phyloP scores from a whole-genome alignment of 2,113 vertebrate species.

The Centropus bengalensis region DNA sequence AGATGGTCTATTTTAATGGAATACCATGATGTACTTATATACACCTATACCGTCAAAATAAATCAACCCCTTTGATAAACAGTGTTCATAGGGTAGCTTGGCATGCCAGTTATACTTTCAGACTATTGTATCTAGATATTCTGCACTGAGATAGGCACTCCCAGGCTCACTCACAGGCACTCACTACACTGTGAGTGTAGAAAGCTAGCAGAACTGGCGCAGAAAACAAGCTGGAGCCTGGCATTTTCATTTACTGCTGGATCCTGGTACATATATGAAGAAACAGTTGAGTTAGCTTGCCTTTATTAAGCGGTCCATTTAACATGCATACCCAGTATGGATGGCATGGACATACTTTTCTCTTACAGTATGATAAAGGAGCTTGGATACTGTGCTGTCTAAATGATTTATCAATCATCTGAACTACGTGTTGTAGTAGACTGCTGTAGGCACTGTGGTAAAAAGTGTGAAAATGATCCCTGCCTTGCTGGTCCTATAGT shows the following conservation, averaged over 20 bases:
- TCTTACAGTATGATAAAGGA: not conserved
- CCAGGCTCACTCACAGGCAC: not conserved
- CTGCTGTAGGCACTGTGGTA: not conserved
- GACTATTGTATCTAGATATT: not conserved
- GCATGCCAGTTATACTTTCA: accelerated
- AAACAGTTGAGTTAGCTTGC: not conserved
- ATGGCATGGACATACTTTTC: not conserved
- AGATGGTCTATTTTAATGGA: not conserved
- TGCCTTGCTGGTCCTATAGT: accelerated
- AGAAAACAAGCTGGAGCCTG: not conserved
- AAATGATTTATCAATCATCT: not conserved
- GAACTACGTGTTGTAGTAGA: not conserved
- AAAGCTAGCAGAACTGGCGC: accelerated
- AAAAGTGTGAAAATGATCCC: not conserved
- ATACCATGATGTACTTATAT: not conserved
- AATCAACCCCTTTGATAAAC: not conserved
- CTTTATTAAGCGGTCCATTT: too few species aligned
- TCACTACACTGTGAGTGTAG: not conserved
- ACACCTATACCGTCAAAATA: not conserved
- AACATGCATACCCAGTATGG: accelerated
- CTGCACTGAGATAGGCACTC: not conserved
- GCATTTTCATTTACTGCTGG: not conserved
- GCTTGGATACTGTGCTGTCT: not conserved
- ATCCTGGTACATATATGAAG: not conserved
- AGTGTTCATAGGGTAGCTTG: not conserved